These are phyloP conservation scores for Smithornis capensis DNA, from an alignment of 2,113 vertebrate genomes.

Conservation along the genomic window DNA sequence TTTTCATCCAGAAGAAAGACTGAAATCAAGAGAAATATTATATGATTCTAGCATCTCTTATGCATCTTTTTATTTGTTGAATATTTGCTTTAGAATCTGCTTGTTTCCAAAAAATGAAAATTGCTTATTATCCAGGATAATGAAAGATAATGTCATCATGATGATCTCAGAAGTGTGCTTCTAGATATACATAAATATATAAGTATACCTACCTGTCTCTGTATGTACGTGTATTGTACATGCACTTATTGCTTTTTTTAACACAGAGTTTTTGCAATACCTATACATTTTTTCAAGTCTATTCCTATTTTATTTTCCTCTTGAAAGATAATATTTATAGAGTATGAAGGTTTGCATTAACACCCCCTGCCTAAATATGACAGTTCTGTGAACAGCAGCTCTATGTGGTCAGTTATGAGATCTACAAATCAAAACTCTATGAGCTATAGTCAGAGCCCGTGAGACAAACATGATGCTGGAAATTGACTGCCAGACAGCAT, in stretches of 20 bases:
- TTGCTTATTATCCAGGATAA: conserved; percentile 41
- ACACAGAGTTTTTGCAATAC: neutral
- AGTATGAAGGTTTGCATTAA: conserved; percentile 7
- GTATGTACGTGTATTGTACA: neutral
- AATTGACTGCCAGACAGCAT: conserved; percentile 12
- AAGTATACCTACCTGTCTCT: neutral
- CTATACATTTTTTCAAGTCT: neutral
- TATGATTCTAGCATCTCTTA: neutral
- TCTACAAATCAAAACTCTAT: conserved; percentile 53
- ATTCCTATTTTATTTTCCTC: neutral
- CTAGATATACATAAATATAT: neutral
- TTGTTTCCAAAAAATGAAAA: conserved; percentile 62
- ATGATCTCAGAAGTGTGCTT: neutral
- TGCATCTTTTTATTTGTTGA: conserved; percentile 33
- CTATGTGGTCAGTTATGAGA: neutral
- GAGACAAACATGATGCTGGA: neutral
- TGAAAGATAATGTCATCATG: conserved; percentile 48
- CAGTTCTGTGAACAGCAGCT: conserved; percentile 30
- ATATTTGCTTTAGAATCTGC: neutral
- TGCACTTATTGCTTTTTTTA: neutral
- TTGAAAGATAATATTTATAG: neutral
- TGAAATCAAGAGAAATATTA: conserved; percentile 40
- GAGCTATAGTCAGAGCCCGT: neutral
- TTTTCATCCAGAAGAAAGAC: neutral
- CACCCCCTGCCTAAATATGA: neutral